Conservation (phyloP, 2,888 invertebrate genomes). For the Hydropsyche betteni region DNA sequence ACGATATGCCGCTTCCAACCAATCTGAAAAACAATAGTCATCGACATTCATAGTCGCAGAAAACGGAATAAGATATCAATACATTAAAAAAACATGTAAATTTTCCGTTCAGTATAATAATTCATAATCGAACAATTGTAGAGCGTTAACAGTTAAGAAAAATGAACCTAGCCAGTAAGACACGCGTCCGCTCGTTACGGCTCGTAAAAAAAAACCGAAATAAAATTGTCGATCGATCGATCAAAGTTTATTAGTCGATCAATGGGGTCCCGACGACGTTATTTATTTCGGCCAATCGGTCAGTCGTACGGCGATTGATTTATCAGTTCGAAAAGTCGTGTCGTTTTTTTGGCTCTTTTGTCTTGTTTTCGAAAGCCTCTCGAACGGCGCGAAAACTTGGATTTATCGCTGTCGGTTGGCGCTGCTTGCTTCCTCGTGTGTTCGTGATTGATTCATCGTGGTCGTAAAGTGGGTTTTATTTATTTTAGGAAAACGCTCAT, state of each 20-base stretch:
- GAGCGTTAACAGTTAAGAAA: too few species aligned
- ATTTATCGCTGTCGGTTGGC: constrained; percentile 25
- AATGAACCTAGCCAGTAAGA: too few species aligned
- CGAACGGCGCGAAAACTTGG: constrained; percentile 29
- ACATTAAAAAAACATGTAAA: too few species aligned
- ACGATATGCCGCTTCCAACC: background rate
- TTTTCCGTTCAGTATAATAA: too few species aligned
- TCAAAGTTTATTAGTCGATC: constrained; percentile 41
- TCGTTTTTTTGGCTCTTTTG: too few species aligned
- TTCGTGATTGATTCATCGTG: constrained; percentile 34
- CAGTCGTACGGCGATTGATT: constrained; percentile 35
- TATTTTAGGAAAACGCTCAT: constrained; percentile 12
- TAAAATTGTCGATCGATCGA: constrained; percentile 43
- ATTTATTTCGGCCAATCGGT: constrained; percentile 30
- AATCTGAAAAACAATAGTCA: too few species aligned
- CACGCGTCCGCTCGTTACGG: constrained; percentile 11
- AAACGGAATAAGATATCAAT: too few species aligned
- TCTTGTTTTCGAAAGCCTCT: too few species aligned
- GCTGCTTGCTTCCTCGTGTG: constrained; percentile 25
- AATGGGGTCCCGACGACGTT: constrained; percentile 33
- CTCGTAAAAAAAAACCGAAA: constrained; percentile 11
- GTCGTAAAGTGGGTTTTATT: constrained; percentile 15
- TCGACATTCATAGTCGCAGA: too few species aligned
- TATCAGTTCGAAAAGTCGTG: constrained; percentile 5
- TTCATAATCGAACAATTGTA: too few species aligned